phyloP scores from a whole-genome alignment of 92 coral and sea anemone species.

The Zoanthus sociatus region DNA sequence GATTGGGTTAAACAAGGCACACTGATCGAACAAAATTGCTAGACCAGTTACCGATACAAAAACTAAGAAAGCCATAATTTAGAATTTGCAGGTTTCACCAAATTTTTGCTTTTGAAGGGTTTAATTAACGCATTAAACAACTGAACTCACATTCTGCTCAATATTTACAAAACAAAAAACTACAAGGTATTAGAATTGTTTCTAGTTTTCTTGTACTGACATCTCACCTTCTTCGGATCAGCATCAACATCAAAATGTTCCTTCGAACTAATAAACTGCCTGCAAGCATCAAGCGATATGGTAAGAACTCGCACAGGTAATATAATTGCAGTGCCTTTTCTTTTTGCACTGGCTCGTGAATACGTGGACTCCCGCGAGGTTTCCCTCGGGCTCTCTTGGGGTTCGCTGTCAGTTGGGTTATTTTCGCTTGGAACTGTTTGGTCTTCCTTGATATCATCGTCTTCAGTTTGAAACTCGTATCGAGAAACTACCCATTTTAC shows the following conservation, averaged over 20 bases:
- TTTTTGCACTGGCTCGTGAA: constrained; percentile 38
- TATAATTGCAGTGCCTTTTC: constrained; percentile 46
- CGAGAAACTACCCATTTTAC: constrained; percentile 81
- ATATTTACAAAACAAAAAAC: too few relatives aligned
- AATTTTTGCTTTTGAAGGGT: too few relatives aligned
- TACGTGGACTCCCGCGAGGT: constrained; percentile 9
- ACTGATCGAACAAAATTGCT: too few relatives aligned
- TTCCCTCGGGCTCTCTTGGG: constrained; percentile 26
- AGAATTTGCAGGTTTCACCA: too few relatives aligned
- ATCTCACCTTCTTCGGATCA: constrained; percentile 61
- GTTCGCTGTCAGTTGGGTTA: constrained; percentile 17
- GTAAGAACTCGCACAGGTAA: constrained; percentile 85
- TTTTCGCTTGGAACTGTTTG: background rate
- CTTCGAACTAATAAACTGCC: constrained; percentile 70
- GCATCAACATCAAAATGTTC: constrained; percentile 93
- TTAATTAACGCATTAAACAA: too few relatives aligned
- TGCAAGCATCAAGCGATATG: constrained; percentile 89
- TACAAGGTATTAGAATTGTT: background rate
- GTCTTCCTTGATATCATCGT: background rate
- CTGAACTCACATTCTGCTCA: too few relatives aligned
- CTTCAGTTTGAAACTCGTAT: constrained; percentile 50
- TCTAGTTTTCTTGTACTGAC: background rate
- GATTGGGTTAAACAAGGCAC: too few relatives aligned
- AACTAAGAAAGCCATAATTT: too few relatives aligned
- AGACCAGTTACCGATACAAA: too few relatives aligned